These are phyloP conservation scores for Cyprinus carpio DNA, from an alignment of 2,113 vertebrate species.

Conservation along the genomic window DNA sequence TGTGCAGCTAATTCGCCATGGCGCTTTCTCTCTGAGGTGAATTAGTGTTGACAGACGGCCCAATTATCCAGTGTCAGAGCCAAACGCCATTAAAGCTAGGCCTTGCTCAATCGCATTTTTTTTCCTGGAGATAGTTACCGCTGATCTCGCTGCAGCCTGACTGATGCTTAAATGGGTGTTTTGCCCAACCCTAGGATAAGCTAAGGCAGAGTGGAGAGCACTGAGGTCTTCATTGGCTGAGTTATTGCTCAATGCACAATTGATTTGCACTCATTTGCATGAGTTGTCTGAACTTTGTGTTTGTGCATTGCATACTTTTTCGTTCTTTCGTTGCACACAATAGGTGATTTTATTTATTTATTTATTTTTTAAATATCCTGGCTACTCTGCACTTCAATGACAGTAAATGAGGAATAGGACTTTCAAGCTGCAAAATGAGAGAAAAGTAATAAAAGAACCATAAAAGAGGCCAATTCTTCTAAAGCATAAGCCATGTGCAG, in stretches of 20 bases:
- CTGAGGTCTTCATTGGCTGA: not conserved
- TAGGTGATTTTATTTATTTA: not conserved
- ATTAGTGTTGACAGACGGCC: slow-evolving; percentile 60
- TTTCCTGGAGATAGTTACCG: slow-evolving; percentile 40
- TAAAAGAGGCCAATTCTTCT: not conserved
- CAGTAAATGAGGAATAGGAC: not conserved
- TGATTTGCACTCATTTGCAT: slow-evolving; percentile 1
- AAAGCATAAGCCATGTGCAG: not conserved
- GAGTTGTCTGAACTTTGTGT: not conserved
- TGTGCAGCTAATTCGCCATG: slow-evolving; percentile 49
- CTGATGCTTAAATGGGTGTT: slow-evolving; percentile 41
- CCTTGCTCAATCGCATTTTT: slow-evolving; percentile 14
- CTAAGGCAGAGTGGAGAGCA: not conserved
- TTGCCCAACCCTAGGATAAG: slow-evolving; percentile 21
- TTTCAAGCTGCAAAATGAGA: not conserved
- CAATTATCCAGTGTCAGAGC: slow-evolving; percentile 63
- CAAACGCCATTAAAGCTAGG: slow-evolving; percentile 51
- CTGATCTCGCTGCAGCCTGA: slow-evolving; percentile 39
- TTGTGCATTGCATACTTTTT: not conserved
- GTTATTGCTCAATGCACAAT: not conserved
- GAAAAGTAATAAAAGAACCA: not conserved
- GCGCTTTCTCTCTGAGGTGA: slow-evolving; percentile 54
- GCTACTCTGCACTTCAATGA: not conserved
- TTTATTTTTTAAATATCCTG: not conserved
- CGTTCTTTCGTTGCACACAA: not conserved